These are phyloP conservation scores for Rhopalosiphum nymphaeae DNA, from an alignment of 2,888 invertebrate species.

Conservation along the genomic window DNA sequence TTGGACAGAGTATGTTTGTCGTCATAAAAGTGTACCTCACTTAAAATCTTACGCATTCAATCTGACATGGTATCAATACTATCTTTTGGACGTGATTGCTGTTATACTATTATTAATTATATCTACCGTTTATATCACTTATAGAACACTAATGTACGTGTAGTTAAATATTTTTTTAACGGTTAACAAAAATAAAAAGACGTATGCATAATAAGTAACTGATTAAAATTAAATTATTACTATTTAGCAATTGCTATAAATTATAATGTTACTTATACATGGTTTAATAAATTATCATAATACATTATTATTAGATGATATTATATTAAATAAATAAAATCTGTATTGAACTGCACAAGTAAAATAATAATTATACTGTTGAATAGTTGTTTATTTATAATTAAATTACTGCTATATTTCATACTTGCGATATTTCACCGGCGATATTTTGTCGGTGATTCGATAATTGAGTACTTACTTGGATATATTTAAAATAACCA, in stretches of 20 bases:
- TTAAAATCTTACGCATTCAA: constrained; percentile 74
- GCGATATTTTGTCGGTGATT: too few species aligned
- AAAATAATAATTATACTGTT: too few species aligned
- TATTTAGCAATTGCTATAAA: not conserved
- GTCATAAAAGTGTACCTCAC: constrained; percentile 85
- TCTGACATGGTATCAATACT: constrained; percentile 34
- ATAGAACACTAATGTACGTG: not conserved
- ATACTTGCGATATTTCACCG: too few species aligned
- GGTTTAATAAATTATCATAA: not conserved
- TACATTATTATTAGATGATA: not conserved
- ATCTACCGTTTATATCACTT: not conserved
- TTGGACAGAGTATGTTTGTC: constrained; percentile 89
- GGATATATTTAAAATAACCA: too few species aligned
- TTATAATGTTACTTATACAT: not conserved
- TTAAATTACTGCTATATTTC: too few species aligned
- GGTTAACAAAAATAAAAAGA: not conserved
- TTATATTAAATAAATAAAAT: too few species aligned
- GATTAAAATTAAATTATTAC: not conserved
- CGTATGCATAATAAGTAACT: not conserved
- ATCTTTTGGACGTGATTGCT: not conserved
- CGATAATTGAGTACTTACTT: too few species aligned
- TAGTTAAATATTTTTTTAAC: not conserved
- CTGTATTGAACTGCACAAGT: too few species aligned
- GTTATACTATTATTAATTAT: not conserved
- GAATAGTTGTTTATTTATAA: too few species aligned